Base-by-base conservation (phyloP, 2,113 vertebrate genomes). In the Circaetus cinerascens region DNA sequence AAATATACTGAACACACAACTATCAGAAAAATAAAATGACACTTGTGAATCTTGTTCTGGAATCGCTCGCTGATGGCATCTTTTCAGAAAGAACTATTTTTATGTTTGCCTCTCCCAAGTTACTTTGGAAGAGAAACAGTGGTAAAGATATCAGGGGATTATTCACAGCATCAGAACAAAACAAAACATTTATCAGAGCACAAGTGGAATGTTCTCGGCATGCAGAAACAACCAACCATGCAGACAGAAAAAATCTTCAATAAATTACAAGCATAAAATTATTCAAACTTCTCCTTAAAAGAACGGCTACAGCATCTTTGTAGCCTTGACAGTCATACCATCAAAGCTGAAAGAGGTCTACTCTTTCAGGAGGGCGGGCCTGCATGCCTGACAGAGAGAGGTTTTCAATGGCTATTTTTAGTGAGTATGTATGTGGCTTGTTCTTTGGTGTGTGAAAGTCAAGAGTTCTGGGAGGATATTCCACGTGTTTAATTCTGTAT, bases 381-480 rank as follows among this genome's bases (percentile, higher is more conserved):
- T 32, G 64, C 32, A 7, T 6, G 77, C 53, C 79, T 43, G 79
- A 48, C 69, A 45, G 27, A 55, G 11, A 50, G 77, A 93, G 73
- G 71, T 86, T 38, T 57, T 25, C 78, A 18, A 36, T 88, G 81
- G 84, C 74, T 68, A 11, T 57, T 64, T 25, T 13, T 7, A 76
- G 76, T 9, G 40, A 89, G 55, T 4, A 5, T 50, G 75, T 43
- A 5, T 53, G 75, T 43, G 91, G 73, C 68, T 86, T 48, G 56
- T 88, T 93, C 92, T 97, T 97, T 96, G 96, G 96, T 91, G 89
- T 56, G 48, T 56, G 64, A 55, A 30, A 90, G 78, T 50, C n/a
- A 38, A 8, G 51, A 56, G 53, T 38, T 86, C 40, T 64, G 82
- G 68, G 67, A 83, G 59, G 45, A n/a, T 40, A 41, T 50, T 87